These are phyloP conservation scores for Gari tellinella DNA, from an alignment of 2,888 invertebrate species.

Conservation along the genomic window DNA sequence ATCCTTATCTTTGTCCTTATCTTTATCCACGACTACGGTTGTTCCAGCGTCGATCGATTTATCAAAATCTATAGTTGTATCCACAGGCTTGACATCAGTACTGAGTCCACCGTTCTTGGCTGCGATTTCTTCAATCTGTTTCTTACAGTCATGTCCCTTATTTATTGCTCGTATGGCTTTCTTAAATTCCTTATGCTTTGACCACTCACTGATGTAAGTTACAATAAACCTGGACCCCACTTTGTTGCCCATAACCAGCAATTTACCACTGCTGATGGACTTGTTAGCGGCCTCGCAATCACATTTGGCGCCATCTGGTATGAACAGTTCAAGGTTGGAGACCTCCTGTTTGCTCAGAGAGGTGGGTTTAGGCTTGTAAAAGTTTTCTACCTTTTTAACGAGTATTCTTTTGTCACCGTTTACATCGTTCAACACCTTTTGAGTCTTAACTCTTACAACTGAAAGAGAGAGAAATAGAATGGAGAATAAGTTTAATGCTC, in stretches of 20 bases:
- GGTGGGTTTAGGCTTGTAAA: constrained; percentile 38
- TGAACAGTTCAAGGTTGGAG: constrained; percentile 35
- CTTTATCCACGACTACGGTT: no score
- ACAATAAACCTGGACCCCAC: constrained; percentile 33
- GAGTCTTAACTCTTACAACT: constrained; percentile 50
- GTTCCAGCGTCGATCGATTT: constrained; percentile 4
- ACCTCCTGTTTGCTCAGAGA: constrained; percentile 32
- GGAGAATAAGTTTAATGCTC: no score
- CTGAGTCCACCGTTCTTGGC: constrained; percentile 48
- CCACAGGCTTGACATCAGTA: constrained; percentile 34
- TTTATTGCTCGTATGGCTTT: constrained; percentile 43
- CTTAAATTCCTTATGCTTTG: constrained; percentile 44
- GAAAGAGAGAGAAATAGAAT: constrained; percentile 18
- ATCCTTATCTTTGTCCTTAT: constrained; percentile 2
- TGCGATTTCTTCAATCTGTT: constrained; percentile 43
- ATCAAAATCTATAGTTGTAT: constrained; percentile 16
- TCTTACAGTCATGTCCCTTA: constrained; percentile 50
- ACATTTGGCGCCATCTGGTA: constrained; percentile 41
- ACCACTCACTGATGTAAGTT: constrained; percentile 46
- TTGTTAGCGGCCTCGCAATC: constrained; percentile 39
- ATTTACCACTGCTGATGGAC: constrained; percentile 2
- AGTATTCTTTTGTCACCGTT: constrained; percentile 41
- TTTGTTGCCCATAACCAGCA: constrained; percentile 47
- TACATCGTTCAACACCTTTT: constrained; percentile 21
- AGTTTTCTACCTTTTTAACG: constrained; percentile 18